These are phyloP conservation scores for Idaea biselata DNA, from an alignment of 2,888 invertebrate genomes.

Conservation along the genomic window DNA sequence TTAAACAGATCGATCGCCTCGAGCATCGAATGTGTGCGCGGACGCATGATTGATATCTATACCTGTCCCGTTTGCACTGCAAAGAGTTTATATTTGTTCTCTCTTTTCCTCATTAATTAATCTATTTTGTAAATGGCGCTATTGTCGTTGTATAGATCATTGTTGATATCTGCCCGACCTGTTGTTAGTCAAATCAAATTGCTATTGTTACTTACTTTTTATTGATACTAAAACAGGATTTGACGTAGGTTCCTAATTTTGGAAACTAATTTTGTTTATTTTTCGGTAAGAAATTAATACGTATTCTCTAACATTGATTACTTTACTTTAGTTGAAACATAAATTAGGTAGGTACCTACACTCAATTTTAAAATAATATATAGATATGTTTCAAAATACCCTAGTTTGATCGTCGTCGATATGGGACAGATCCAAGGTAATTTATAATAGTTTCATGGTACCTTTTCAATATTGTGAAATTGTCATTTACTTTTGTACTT, in stretches of 20 bases:
- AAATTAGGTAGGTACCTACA: neutral
- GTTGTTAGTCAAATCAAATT: slow-evolving; percentile 64
- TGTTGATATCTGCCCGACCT: slow-evolving; percentile 57
- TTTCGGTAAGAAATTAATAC: too few species aligned
- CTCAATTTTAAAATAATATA: neutral
- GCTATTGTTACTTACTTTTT: slow-evolving; percentile 41
- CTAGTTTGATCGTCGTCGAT: too few species aligned
- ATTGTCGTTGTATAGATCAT: slow-evolving; percentile 69
- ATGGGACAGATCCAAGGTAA: too few species aligned
- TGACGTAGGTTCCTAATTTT: too few species aligned
- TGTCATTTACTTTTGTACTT: too few species aligned
- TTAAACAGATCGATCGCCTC: slow-evolving; percentile 73
- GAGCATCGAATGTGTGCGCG: slow-evolving; percentile 68
- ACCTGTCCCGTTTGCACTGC: slow-evolving; percentile 44
- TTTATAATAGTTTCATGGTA: too few species aligned
- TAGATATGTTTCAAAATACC: too few species aligned
- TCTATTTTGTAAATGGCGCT: slow-evolving; percentile 71
- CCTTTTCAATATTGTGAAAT: too few species aligned
- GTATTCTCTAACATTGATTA: too few species aligned
- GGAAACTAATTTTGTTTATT: too few species aligned
- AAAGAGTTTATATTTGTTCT: slow-evolving; percentile 31
- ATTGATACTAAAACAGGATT: neutral
- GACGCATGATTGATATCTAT: slow-evolving; percentile 76
- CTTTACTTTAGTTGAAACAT: neutral
- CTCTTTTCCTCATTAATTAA: slow-evolving; percentile 70